Base-by-base conservation (phyloP, 2,888 invertebrate species). In the Laothoe populi region DNA sequence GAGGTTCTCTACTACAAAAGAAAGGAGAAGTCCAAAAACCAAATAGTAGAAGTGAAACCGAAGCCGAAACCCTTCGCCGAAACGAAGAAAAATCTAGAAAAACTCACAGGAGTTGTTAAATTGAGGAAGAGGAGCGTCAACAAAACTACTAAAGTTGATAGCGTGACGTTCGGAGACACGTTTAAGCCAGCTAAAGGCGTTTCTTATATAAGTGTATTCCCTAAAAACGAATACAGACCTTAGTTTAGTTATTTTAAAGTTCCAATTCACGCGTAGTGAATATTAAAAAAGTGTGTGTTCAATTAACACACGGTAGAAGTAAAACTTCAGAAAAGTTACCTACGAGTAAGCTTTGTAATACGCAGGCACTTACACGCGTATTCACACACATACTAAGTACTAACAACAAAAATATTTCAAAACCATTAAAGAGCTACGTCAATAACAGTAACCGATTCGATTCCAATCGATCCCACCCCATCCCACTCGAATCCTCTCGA, bases 1-100 rank as follows among this genome's bases (percentile, higher is more conserved):
- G 98, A 98, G 85, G 96, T 98, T 0, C 91, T 96, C 64, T 97
- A 97, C 75, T 96, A 97, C 79, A 94, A 94, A 64, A 82, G 93
- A 0, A 94, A 94, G 71, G 90, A 92, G 59, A 91, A 85, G 63
- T 91, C 86, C 38, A 87, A 86, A 69, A 72, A 86, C 0, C 75
- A 82, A 61, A 60, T 63, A 0, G 46, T 84, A 11, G 83, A 82
- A 4, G 66, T 73, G 21, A 61, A 79, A 1, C 86, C 83, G 60
- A 85, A 82, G 64, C 66, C 74, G 11, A 72, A 73, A 38, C 70
- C 75, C 0, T 77, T 81, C 1, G 72, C 69, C 0, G 80, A 78
- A 19, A 64, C 74, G 2, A 78, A 81, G 49, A 76, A 74, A 24
- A 73, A 67, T 2, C 63, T 76, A 0, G 74, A 79, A 53, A 77